Base-by-base conservation (phyloP, 2,888 invertebrate genomes). In the Cactoblastis cactorum region DNA sequence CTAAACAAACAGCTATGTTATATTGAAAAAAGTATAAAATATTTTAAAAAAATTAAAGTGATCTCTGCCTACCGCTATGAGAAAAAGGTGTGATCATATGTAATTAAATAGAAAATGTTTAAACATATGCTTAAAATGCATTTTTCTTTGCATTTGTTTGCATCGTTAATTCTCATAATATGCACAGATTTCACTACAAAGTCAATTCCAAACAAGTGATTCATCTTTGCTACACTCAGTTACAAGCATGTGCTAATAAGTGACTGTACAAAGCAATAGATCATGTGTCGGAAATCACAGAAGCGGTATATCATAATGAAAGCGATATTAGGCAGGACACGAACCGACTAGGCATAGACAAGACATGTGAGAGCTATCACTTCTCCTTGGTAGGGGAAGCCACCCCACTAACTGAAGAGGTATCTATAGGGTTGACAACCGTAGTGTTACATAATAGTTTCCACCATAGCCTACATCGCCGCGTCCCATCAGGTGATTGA, bases 281-380 rank as follows among this genome's bases (percentile, higher is more conserved):
- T 69, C 69, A 62, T 57, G 63, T 71, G 65, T 59, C 62, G 65
- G 71, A 69, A 62, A 67, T 72, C 69, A 63, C 56, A 59, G 57
- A 64, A 62, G 63, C 65, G 57, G 67, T 76, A 67, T 62, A 71
- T 77, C 72, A 75, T 78, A 79, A 77, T 83, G 77, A 75, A 80
- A 74, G 77, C 74, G 74, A 77, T 79, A 80, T 84, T 82, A 77
- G 76, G 69, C 69, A 67, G 69, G 64, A 67, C 63, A 71, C 57
- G 63, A 68, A 62, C 57, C 61, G 61, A 67, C 63, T 79, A 81
- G 83, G 76, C 83, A 79, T 80, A 82, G 81, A 84, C 84, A 84
- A 80, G 82, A 76, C 63, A 74, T 69, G 74, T 78, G 73, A 74
- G 77, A 75, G 71, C 71, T 19, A 49, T 49, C 49, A 41, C 32